Base-by-base conservation (phyloP, 1,140 invertebrate genomes). In the Uloborus diversus region DNA sequence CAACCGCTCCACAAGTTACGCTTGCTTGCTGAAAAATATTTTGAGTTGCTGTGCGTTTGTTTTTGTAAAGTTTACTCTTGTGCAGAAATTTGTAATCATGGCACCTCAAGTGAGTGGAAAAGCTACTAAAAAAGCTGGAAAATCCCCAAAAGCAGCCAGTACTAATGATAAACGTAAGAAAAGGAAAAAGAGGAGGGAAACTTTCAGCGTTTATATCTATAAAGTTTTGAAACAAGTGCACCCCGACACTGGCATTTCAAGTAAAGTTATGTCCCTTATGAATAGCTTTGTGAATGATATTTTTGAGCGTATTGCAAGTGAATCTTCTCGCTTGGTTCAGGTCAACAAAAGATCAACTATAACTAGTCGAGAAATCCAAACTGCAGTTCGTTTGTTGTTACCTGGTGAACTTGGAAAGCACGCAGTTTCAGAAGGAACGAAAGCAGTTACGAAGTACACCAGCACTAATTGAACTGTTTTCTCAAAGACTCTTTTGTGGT, bases 301-400 rank as follows among this genome's bases (percentile, higher is more conserved):
- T 85, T 14, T 88, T 80, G 87, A 88, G 64, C 82, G 87, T 28
- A 91, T 92, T 53, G 90, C 91, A 28, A 86, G 90, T 13, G 92
- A 93, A 85, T 88, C 92, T 2, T 92, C 90, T 11, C 89, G 91
- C 82, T 84, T 93, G 79, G 89, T 90, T 7, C 91, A 92, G 80
- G 92, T 92, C 87, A 93, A 92, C 86, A 93, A 93, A 85, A 85
- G 89, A 1, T 90, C 89, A 2, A 89, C 86, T 47, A 90, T 90
- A 81, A 90, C 88, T n/a, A 88, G 85, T 79, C 90, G 59, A n/a
- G n/a, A n/a, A n/a, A n/a, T n/a, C n/a, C n/a, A n/a, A n/a, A n/a
- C n/a, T n/a, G n/a, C n/a, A n/a, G 90, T 90, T 32, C 85, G 90
- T 42, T 86, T 91, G 4, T 82, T 92, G 25, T 84, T 92, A 33